Evolutionary conservation across 2,888 invertebrate species (phyloP).

Genomic region (Salpingus planirostris): DNA sequence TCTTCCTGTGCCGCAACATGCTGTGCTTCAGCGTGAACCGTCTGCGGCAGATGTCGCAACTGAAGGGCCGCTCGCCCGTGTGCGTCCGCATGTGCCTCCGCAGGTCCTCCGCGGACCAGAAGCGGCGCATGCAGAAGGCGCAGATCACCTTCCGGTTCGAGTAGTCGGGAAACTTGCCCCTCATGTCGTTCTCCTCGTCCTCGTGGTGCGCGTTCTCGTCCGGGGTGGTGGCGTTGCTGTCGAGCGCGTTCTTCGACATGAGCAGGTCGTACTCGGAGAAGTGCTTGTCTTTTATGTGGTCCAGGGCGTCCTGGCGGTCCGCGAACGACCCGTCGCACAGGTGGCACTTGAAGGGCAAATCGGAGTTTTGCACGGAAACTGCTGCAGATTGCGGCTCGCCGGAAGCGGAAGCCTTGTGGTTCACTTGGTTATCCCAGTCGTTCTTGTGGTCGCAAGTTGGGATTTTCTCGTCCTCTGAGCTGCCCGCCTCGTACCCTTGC

Average conservation of each 20-base stretch:
- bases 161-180: conserved; percentile 78
- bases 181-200: conserved; percentile 61
- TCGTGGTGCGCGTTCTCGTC: conserved; percentile 41
- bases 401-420: conserved; percentile 26
- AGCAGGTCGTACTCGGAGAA: conserved; percentile 69
- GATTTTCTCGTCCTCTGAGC: conserved; percentile 41
- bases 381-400: too few relatives aligned
- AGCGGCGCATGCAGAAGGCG: conserved; percentile 85
- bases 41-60: conserved; percentile 80
- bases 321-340: conserved; percentile 82
- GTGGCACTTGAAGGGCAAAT: conserved; percentile 85
- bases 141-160: conserved; percentile 83
- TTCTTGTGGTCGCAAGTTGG: conserved; percentile 28
- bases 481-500: conserved; percentile 41
- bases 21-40: conserved; percentile 90
- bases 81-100: conserved; percentile 91
- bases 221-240: conserved; percentile 47
- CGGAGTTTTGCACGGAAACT: conserved; percentile 44
- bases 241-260: conserved; percentile 72
- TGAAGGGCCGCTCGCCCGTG: conserved; percentile 85
- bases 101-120: conserved; percentile 92
- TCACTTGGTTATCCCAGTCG: conserved; percentile 25
- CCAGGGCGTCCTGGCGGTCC: conserved; percentile 69
- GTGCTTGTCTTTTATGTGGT: conserved; percentile 71
- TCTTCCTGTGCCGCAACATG: conserved; percentile 88